Evolutionary conservation across 2,113 vertebrate species (phyloP).

Genomic region (Astatoreochromis straeleni): DNA sequence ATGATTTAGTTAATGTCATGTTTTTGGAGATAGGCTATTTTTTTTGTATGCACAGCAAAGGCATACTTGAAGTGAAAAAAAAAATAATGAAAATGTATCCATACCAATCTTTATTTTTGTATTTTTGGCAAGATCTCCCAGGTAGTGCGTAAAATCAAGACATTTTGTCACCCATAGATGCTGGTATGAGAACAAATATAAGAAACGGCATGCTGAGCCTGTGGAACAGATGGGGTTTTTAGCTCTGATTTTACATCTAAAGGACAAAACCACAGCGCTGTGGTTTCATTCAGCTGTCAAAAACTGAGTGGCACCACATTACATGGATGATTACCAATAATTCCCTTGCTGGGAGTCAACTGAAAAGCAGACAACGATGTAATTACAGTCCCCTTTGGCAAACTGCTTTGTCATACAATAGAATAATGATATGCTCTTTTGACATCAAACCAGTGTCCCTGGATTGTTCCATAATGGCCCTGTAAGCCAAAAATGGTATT

Average conservation of each 20-base stretch:
- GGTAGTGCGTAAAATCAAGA: neutral
- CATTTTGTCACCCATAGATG: neutral
- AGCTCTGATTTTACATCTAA: constrained; percentile 52
- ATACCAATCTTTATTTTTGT: neutral
- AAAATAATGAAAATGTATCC: neutral
- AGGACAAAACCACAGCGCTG: constrained; percentile 46
- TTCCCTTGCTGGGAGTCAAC: constrained; percentile 62
- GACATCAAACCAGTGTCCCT: constrained; percentile 52
- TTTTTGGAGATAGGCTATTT: constrained; percentile 22
- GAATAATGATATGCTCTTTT: constrained; percentile 66
- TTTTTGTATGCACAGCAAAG: neutral
- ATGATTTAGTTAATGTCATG: constrained; percentile 63
- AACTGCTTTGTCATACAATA: constrained; percentile 63
- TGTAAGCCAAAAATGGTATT: constrained; percentile 52
- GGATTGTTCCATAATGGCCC: constrained; percentile 50
- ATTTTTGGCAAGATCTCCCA: neutral
- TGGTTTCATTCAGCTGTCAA: constrained; percentile 70
- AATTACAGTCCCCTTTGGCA: constrained; percentile 64
- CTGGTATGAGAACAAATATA: neutral
- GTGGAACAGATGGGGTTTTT: constrained; percentile 44
- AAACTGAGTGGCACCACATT: constrained; percentile 70
- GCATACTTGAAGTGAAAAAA: neutral
- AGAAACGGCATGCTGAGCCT: neutral
- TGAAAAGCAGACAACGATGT: constrained; percentile 64
- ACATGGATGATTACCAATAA: constrained; percentile 74